Percentiles rank a stretch among this genome's conserved stretches.
These are phyloP conservation scores for Lymantria monacha DNA, from an alignment of 2,888 invertebrate genomes.

Conservation along the genomic window DNA sequence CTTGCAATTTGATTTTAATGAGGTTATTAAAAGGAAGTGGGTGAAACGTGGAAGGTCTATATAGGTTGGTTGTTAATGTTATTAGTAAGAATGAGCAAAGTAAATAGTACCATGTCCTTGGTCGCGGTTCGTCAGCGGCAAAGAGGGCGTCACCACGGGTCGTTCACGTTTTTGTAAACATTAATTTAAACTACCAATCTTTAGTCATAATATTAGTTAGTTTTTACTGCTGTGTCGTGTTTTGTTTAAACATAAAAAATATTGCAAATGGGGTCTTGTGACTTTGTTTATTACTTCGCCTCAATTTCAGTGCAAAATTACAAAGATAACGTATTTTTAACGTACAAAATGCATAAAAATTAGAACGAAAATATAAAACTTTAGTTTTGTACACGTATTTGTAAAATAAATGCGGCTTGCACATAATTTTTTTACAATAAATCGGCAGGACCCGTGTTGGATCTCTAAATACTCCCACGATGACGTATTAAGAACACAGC, in stretches of 20 bases:
- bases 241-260: background rate
- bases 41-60: conserved; percentile 34
- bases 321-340: too few species aligned
- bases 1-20: conserved; percentile 7
- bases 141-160: conserved; percentile 43
- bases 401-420: too few species aligned
- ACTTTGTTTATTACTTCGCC: too few species aligned
- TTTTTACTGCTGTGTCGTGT: conserved; percentile 2
- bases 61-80: conserved; percentile 36
- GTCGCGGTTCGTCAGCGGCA: conserved; percentile 36
- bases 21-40: conserved; percentile 20
- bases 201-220: conserved; percentile 19
- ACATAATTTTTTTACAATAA: too few species aligned
- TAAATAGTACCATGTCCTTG: conserved; percentile 48
- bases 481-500: too few species aligned
- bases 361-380: too few species aligned
- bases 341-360: too few species aligned
- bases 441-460: too few species aligned
- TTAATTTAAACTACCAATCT: conserved; percentile 30
- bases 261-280: too few species aligned
- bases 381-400: too few species aligned
- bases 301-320: too few species aligned
- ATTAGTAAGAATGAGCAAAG: conserved; percentile 36
- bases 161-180: conserved; percentile 39
- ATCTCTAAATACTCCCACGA: too few species aligned